phyloP scores from a whole-genome alignment of 1,140 invertebrate species.

The Schlechtendalia chinensis region DNA sequence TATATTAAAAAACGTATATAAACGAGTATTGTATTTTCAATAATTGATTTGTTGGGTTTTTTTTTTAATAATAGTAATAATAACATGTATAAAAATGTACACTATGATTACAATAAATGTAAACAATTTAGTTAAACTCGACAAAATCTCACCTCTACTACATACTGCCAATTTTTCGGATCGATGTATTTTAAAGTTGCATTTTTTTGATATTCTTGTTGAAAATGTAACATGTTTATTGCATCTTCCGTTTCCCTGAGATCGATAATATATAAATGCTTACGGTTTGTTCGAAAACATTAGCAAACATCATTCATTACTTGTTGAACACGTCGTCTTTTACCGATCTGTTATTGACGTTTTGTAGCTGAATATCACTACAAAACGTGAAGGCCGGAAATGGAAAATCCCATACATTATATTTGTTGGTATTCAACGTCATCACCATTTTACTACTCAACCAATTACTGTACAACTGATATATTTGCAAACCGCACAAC shows the following conservation, averaged over 20 bases:
- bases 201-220: background rate
- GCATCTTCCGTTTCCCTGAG: constrained; percentile 20
- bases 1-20: too few species aligned
- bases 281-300: background rate
- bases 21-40: too few species aligned
- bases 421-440: constrained; percentile 36
- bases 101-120: too few species aligned
- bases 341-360: background rate
- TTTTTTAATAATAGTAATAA: too few species aligned
- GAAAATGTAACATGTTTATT: constrained; percentile 7
- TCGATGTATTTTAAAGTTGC: background rate
- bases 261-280: background rate
- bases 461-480: constrained; percentile 40
- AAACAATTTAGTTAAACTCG: too few species aligned
- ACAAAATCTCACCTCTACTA: background rate
- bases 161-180: background rate
- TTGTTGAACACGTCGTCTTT: background rate
- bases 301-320: background rate
- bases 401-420: constrained; percentile 50
- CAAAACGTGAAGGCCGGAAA: constrained; percentile 53
- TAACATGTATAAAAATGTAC: too few species aligned
- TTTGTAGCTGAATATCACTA: constrained; percentile 50
- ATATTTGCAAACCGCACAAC: constrained; percentile 41
- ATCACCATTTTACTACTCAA: constrained; percentile 40
- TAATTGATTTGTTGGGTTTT: too few species aligned